These are phyloP conservation scores for Aleiodes sp. DNA, from an alignment of 1,140 invertebrate species.

Conservation along the genomic window DNA sequence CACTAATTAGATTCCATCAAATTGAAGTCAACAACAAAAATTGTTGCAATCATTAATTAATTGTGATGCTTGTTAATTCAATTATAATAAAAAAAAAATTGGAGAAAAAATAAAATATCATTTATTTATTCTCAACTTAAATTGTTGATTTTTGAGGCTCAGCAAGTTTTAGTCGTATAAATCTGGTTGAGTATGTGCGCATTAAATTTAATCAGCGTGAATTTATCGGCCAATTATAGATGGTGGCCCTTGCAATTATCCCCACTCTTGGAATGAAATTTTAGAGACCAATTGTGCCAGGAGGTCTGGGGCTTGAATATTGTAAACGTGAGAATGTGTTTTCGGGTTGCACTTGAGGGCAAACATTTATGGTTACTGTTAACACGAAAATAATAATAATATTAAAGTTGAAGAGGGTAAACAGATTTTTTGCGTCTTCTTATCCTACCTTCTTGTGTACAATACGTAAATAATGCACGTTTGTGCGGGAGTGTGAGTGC, in stretches of 20 bases:
- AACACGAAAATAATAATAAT: neutral
- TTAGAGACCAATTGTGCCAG: slow-evolving; percentile 26
- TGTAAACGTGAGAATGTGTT: neutral
- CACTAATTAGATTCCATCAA: too few relatives aligned
- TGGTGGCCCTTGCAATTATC: slow-evolving; percentile 33
- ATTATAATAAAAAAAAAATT: too few relatives aligned
- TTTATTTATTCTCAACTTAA: too few relatives aligned
- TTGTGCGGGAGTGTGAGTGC: neutral
- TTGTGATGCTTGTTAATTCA: too few relatives aligned
- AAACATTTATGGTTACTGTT: neutral
- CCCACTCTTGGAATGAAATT: slow-evolving; percentile 16
- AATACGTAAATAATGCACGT: neutral
- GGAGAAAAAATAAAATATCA: too few relatives aligned
- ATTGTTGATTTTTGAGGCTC: neutral
- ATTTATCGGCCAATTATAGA: slow-evolving; percentile 40
- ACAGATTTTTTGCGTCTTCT: neutral
- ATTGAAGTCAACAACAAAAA: too few relatives aligned
- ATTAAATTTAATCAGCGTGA: slow-evolving; percentile 41
- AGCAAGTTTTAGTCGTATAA: neutral
- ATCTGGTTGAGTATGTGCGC: slow-evolving; percentile 13
- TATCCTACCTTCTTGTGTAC: neutral
- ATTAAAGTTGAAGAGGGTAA: neutral
- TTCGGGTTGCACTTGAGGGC: neutral
- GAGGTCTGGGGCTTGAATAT: slow-evolving; percentile 23
- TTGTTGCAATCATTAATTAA: too few relatives aligned